These are phyloP conservation scores for Eidolon helvum DNA, from an alignment of 2,113 vertebrate genomes.

Conservation along the genomic window DNA sequence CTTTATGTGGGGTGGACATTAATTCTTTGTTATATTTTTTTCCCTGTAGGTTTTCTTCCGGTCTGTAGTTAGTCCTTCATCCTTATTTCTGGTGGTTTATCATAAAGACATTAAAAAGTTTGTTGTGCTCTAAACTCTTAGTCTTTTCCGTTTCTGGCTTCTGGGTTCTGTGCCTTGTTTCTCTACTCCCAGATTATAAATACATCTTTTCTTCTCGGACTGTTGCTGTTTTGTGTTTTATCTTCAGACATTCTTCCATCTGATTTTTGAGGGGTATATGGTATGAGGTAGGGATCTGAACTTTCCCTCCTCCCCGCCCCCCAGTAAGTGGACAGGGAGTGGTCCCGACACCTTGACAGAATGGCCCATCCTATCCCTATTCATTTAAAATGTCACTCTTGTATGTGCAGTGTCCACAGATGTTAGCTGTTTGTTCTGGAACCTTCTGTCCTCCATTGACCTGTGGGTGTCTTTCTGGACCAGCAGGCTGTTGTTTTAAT, in stretches of 20 bases:
- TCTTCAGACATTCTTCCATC: neutral
- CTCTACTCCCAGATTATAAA: neutral
- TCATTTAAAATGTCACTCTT: neutral
- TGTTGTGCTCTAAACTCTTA: neutral
- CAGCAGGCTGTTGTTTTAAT: neutral
- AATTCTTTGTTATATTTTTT: neutral
- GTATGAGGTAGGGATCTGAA: neutral
- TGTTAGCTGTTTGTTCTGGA: neutral
- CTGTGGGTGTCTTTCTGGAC: neutral
- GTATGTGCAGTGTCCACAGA: too few species aligned
- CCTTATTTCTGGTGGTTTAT: neutral
- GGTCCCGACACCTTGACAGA: neutral
- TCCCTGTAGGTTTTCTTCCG: neutral
- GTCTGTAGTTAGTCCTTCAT: neutral
- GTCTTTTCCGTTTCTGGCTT: neutral
- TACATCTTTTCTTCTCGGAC: neutral
- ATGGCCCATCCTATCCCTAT: neutral
- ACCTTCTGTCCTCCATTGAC: accelerated
- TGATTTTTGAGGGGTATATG: neutral
- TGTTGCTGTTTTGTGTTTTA: neutral
- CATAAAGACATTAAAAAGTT: neutral
- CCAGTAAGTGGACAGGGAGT: neutral
- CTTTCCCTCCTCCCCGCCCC: too few species aligned
- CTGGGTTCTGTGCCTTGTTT: neutral
- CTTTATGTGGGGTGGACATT: neutral